phyloP scores from a whole-genome alignment of 2,113 vertebrate species.

The Carassius carassius region DNA sequence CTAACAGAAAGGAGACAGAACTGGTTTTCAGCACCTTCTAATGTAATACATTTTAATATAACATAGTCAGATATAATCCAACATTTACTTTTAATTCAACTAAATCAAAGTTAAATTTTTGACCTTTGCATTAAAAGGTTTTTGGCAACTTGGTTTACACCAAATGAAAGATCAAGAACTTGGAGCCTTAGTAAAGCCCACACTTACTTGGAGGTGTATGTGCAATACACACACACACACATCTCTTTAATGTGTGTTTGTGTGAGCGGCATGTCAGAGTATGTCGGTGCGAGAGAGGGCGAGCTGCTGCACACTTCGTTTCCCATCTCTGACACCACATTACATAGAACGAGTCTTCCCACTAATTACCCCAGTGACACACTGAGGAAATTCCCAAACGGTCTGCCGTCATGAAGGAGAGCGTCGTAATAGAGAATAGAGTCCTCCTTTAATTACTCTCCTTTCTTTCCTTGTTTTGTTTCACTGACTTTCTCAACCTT shows the following conservation, averaged over 20 bases:
- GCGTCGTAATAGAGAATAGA: neutral
- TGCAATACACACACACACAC: neutral
- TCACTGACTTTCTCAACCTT: neutral
- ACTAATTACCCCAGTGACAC: conserved; percentile 61
- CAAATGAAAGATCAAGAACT: neutral
- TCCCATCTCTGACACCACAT: conserved; percentile 56
- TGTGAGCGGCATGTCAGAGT: conserved; percentile 33
- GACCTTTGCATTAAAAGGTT: no score
- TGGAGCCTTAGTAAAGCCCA: neutral
- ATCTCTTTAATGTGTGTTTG: conserved; percentile 13
- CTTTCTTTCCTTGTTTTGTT: neutral
- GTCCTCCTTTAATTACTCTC: neutral
- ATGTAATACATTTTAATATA: no score
- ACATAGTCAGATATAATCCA: no score
- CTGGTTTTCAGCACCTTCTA: no score
- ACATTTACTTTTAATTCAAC: no score
- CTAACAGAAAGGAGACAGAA: no score
- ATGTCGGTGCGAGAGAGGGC: conserved; percentile 29
- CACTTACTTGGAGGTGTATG: neutral
- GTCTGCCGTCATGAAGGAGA: conserved; percentile 1
- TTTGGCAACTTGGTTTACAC: no score
- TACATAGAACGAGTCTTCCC: conserved; percentile 56
- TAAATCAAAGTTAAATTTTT: no score
- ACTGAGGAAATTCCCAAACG: conserved; percentile 74
- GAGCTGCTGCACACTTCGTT: conserved; percentile 50